Evolutionary conservation across 2,888 invertebrate genomes (phyloP).

Genomic region (Diloba caeruleocephala): DNA sequence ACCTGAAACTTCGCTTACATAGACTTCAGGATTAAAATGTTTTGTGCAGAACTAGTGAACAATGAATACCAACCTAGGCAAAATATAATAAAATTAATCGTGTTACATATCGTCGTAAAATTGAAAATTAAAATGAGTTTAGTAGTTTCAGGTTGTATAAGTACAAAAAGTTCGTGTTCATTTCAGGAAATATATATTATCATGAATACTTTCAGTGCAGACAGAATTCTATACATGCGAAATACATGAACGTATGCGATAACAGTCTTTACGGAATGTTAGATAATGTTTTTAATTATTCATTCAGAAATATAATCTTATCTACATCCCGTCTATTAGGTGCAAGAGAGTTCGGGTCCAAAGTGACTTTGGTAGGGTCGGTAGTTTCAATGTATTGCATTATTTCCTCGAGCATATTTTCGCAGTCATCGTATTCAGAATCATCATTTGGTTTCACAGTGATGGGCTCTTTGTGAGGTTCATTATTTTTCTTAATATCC

Average conservation of each 20-base stretch:
- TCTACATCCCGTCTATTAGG: constrained; percentile 76
- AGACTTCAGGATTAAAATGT: background rate
- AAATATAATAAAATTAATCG: too few species aligned
- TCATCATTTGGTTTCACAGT: constrained; percentile 27
- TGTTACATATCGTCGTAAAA: too few species aligned
- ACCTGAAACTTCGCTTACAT: constrained; percentile 11
- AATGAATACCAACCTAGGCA: constrained; percentile 1
- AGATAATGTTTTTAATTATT: constrained; percentile 42
- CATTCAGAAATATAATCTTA: constrained; percentile 74
- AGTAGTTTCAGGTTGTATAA: constrained; percentile 16
- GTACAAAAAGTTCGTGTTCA: constrained; percentile 24
- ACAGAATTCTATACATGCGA: constrained; percentile 13
- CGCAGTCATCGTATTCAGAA: constrained; percentile 59
- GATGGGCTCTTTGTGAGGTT: constrained; percentile 20
- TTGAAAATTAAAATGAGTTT: background rate
- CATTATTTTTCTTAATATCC: constrained; percentile 31
- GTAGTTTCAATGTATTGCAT: constrained; percentile 75
- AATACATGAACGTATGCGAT: constrained; percentile 9
- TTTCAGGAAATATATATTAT: constrained; percentile 24
- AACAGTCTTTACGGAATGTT: constrained; percentile 20
- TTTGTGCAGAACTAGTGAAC: constrained; percentile 7
- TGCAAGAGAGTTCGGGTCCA: constrained; percentile 68
- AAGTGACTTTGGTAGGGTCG: constrained; percentile 54
- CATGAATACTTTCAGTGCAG: constrained; percentile 6
- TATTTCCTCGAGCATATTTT: constrained; percentile 82